phyloP scores from a whole-genome alignment of 2,888 invertebrate species.

The Drosophila parthenogenetica region DNA sequence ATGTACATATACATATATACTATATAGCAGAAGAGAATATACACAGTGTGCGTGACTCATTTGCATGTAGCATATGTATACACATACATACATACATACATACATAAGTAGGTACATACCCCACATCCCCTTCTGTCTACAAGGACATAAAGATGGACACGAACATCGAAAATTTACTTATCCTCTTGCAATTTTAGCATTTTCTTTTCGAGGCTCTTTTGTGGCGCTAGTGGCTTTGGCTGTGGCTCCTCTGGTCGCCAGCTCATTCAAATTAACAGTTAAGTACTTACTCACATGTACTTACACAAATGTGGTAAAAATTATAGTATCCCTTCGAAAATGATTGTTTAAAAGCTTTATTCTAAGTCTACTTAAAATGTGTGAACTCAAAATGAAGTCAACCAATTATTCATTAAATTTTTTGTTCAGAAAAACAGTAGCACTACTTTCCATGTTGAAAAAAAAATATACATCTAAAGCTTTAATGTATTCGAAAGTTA shows the following conservation, averaged over 20 bases:
- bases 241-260: slow-evolving; percentile 11
- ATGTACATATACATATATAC: background rate
- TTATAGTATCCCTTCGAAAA: background rate
- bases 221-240: slow-evolving; percentile 25
- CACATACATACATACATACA: background rate
- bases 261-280: slow-evolving; percentile 55
- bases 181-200: slow-evolving; percentile 11
- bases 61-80: slow-evolving; percentile 1
- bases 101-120: background rate
- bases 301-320: background rate
- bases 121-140: background rate
- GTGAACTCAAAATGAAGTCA: no score
- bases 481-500: no score
- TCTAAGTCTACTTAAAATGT: no score
- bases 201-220: slow-evolving; percentile 37
- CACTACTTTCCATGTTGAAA: no score
- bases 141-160: no score
- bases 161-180: slow-evolving; percentile 13
- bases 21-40: background rate
- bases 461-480: no score
- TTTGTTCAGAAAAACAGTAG: no score
- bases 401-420: no score
- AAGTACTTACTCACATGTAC: background rate
- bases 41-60: slow-evolving; percentile 16
- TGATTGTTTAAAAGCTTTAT: no score